Evolutionary conservation across 1,140 invertebrate genomes (phyloP).

Genomic region (Philopotamus ludificatus): DNA sequence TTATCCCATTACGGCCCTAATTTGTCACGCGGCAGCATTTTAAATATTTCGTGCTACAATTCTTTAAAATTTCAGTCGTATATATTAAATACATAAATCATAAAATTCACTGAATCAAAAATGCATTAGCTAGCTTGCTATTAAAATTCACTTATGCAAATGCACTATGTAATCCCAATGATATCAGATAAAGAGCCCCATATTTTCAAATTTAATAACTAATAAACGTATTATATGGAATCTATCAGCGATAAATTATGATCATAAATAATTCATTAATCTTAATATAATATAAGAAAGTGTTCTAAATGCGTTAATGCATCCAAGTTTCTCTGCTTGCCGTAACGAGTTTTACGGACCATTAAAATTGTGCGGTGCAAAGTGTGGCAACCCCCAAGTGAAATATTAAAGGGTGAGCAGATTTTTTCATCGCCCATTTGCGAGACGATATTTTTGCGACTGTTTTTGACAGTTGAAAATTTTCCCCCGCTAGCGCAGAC

Average conservation of each 20-base stretch:
- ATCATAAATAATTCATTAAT: no score
- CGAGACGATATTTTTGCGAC: slow-evolving; percentile 5
- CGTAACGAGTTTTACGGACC: slow-evolving; percentile 18
- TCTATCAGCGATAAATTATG: no score
- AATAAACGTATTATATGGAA: no score
- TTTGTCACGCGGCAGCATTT: slow-evolving; percentile 26
- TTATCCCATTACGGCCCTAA: slow-evolving; percentile 31
- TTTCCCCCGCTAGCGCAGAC: not conserved
- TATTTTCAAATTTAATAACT: no score
- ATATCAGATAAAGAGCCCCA: no score
- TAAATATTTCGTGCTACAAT: slow-evolving; percentile 14
- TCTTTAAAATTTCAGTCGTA: not conserved
- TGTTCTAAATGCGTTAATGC: not conserved
- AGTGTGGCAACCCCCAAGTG: not conserved
- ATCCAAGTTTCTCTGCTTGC: not conserved
- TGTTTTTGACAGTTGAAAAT: slow-evolving; percentile 28
- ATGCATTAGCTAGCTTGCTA: no score
- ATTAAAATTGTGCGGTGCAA: slow-evolving; percentile 1
- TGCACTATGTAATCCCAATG: no score
- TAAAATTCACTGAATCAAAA: no score
- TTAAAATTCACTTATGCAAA: no score
- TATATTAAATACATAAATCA: no score
- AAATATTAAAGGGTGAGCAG: slow-evolving; percentile 1
- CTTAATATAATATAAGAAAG: slow-evolving; percentile 21
- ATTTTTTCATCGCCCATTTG: slow-evolving; percentile 24